Percentiles rank a stretch among this genome's conserved stretches.
Evolutionary conservation across 1,140 invertebrate species (phyloP).

Genomic region (Danaus plexippus): DNA sequence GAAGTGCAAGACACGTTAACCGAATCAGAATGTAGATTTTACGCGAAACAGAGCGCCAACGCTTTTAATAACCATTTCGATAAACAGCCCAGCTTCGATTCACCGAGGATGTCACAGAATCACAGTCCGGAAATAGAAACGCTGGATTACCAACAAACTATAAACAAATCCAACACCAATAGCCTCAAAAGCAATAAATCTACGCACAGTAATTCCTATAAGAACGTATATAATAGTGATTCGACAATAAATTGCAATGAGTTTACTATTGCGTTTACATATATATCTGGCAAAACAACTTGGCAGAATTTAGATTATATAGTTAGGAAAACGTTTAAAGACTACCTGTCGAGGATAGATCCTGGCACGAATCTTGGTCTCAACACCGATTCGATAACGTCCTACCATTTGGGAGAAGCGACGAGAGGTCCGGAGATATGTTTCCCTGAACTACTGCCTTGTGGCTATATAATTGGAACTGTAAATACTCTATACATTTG

Average conservation of each 20-base stretch:
- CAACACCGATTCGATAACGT: slow-evolving; percentile 89
- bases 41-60: slow-evolving; percentile 63
- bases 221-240: slow-evolving; percentile 69
- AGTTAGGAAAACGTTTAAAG: slow-evolving; percentile 93
- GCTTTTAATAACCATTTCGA: slow-evolving; percentile 66
- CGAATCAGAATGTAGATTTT: slow-evolving; percentile 71
- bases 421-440: slow-evolving; percentile 78
- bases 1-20: slow-evolving; percentile 74
- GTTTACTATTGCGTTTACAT: slow-evolving; percentile 88
- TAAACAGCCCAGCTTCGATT: slow-evolving; percentile 72
- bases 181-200: slow-evolving; percentile 74
- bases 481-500: slow-evolving; percentile 86
- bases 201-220: slow-evolving; percentile 71
- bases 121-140: slow-evolving; percentile 65
- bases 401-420: slow-evolving; percentile 94
- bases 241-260: slow-evolving; percentile 74
- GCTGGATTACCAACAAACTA: slow-evolving; percentile 61
- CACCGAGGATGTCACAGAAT: slow-evolving; percentile 63
- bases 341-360: slow-evolving; percentile 94
- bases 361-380: slow-evolving; percentile 92
- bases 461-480: slow-evolving; percentile 93
- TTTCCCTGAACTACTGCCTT: slow-evolving; percentile 90
- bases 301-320: slow-evolving; percentile 96
- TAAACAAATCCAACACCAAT: slow-evolving; percentile 69
- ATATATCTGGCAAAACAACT: slow-evolving; percentile 92